phyloP scores from a whole-genome alignment of 2,888 invertebrate genomes.

The Catocala fraxini region DNA sequence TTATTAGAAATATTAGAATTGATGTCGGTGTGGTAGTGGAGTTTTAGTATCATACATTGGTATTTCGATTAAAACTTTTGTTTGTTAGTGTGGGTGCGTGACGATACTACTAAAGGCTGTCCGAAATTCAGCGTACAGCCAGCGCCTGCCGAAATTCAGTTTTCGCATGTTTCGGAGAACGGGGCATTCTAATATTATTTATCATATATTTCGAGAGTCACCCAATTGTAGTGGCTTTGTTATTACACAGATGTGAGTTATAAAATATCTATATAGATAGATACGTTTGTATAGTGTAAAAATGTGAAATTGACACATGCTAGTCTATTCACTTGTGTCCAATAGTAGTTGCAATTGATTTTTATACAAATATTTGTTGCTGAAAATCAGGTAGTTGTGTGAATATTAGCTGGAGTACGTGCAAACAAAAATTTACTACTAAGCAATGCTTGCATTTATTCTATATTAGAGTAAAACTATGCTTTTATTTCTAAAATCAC shows the following conservation, averaged over 20 bases:
- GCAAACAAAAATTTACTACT: background rate
- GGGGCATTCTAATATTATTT: background rate
- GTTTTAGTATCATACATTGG: slow-evolving; percentile 32
- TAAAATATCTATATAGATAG: background rate
- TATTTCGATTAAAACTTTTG: slow-evolving; percentile 32
- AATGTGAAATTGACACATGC: background rate
- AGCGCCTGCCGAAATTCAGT: slow-evolving; percentile 2
- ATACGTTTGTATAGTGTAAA: background rate
- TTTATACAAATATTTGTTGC: background rate
- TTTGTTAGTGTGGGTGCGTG: slow-evolving; percentile 14
- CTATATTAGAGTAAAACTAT: background rate
- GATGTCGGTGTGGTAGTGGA: slow-evolving; percentile 31
- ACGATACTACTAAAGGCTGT: slow-evolving; percentile 13
- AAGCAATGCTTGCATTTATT: background rate
- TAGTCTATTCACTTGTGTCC: background rate
- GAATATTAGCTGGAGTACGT: background rate
- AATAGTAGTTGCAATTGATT: background rate
- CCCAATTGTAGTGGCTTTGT: too few species aligned
- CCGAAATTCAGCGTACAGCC: slow-evolving; percentile 1
- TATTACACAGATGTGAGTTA: too few species aligned
- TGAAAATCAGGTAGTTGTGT: background rate
- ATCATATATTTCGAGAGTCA: background rate
- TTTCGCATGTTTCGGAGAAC: background rate
- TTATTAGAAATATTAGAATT: slow-evolving; percentile 41
- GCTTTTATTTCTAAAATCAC: too few species aligned